phyloP scores from a whole-genome alignment of 2,888 invertebrate species.

The Latrodectus hesperus region DNA sequence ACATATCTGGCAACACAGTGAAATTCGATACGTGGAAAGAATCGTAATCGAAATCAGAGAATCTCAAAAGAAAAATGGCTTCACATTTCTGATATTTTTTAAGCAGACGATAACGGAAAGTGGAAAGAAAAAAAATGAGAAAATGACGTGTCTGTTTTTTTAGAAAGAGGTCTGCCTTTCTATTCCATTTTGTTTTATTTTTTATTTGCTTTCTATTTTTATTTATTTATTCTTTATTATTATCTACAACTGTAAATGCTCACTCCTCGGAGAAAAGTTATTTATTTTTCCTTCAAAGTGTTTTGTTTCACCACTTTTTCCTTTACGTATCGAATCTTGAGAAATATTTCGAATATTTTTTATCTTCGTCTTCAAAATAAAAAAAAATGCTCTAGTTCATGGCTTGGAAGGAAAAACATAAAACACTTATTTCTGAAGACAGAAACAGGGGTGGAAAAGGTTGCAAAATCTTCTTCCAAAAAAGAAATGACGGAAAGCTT shows the following conservation, averaged over 20 bases:
- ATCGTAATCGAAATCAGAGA: slow-evolving; percentile 26
- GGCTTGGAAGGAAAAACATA: slow-evolving; percentile 11
- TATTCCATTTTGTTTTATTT: not conserved
- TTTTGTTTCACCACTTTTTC: slow-evolving; percentile 18
- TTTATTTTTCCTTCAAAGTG: slow-evolving; percentile 20
- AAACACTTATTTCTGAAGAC: not conserved
- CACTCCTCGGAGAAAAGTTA: not conserved
- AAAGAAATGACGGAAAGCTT: not conserved
- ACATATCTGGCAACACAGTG: not conserved
- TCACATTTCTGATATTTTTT: slow-evolving; percentile 8
- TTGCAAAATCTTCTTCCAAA: slow-evolving; percentile 4
- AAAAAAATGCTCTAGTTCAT: not conserved
- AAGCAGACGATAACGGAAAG: slow-evolving; percentile 13
- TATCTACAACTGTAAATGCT: slow-evolving; percentile 7
- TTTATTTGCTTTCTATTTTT: not conserved
- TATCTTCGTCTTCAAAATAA: not conserved
- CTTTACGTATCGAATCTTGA: slow-evolving; percentile 6
- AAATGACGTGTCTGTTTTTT: not conserved
- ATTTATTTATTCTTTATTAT: not conserved
- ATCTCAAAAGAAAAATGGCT: not conserved
- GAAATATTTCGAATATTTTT: slow-evolving; percentile 8
- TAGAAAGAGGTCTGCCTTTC: not conserved
- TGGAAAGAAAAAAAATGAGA: not conserved
- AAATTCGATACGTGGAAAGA: slow-evolving; percentile 12
- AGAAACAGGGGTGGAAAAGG: not conserved